phyloP scores from a whole-genome alignment of 2,113 vertebrate species.

The Ophthalmolycus amberensis region DNA sequence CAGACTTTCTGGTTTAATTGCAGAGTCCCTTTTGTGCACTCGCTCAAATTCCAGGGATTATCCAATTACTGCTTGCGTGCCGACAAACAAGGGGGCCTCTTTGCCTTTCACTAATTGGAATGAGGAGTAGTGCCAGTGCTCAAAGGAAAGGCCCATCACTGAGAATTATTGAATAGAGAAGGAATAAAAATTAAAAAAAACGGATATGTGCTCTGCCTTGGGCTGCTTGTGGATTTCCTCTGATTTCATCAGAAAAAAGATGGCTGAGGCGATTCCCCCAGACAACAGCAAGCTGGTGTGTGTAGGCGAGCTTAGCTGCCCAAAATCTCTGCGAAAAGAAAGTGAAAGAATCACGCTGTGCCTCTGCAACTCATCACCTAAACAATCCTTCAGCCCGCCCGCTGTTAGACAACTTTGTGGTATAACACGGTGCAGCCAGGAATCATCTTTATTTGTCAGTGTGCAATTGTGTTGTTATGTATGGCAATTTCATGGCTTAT shows the following conservation, averaged over 20 bases:
- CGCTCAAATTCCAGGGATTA: conserved; percentile 78
- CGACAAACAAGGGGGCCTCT: conserved; percentile 77
- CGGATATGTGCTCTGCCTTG: conserved; percentile 67
- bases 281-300: conserved; percentile 75
- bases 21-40: conserved; percentile 76
- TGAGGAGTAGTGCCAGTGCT: conserved; percentile 62
- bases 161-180: conserved; percentile 72
- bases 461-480: conserved; percentile 3
- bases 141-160: conserved; percentile 69
- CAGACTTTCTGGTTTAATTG: conserved; percentile 75
- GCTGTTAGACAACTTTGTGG: conserved; percentile 41
- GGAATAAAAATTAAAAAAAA: conserved; percentile 13
- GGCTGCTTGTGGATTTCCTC: conserved; percentile 78
- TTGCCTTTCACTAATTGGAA: conserved; percentile 78
- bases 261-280: conserved; percentile 70
- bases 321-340: conserved; percentile 64
- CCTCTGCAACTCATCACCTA: conserved; percentile 57
- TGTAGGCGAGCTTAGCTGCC: conserved; percentile 66
- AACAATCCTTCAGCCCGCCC: conserved; percentile 56
- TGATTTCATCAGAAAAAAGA: conserved; percentile 80
- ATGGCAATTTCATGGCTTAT: conserved; percentile 30
- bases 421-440: conserved; percentile 18
- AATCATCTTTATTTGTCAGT: conserved; percentile 39
- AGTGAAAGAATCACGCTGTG: conserved; percentile 62
- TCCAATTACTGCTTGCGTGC: conserved; percentile 77